Percentiles rank a stretch among this genome's conserved stretches.
These are phyloP conservation scores for Cydia fagiglandana DNA, from an alignment of 1,140 invertebrate genomes.

Conservation along the genomic window DNA sequence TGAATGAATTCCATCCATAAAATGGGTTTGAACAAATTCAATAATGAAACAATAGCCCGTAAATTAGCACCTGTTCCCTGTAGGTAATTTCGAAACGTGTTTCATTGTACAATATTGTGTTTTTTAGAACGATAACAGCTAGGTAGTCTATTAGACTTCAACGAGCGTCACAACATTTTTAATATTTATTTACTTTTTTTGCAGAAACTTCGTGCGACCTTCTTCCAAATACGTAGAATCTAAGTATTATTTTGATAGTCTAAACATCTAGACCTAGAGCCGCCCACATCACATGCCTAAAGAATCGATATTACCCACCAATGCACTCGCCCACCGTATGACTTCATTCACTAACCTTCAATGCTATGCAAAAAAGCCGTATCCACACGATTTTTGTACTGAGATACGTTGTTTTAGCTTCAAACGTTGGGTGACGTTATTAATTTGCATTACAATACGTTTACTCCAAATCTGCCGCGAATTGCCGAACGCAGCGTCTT, in stretches of 20 bases:
- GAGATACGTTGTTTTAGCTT: too few species aligned
- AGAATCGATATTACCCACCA: neutral
- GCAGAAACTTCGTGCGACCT: neutral
- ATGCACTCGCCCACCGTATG: constrained; percentile 10
- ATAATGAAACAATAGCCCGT: too few species aligned
- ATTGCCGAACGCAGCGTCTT: too few species aligned
- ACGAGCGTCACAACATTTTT: neutral
- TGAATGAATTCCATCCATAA: too few species aligned
- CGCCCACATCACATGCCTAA: neutral
- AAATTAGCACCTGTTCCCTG: too few species aligned
- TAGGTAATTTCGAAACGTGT: too few species aligned
- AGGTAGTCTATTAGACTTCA: neutral
- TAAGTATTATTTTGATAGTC: constrained; percentile 1
- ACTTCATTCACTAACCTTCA: neutral
- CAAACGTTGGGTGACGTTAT: neutral
- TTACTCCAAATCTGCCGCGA: constrained; percentile 12
- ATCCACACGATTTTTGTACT: neutral
- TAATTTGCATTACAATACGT: constrained; percentile 22
- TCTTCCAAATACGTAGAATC: neutral
- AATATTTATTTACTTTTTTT: neutral
- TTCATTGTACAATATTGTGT: too few species aligned
- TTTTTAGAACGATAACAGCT: neutral
- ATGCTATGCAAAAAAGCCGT: neutral
- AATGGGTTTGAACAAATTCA: too few species aligned
- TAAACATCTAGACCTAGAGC: neutral